phyloP scores from a whole-genome alignment of 30 jellyfish, hydroid and myxozoan genomes.

The Chrysaora quinquecirrha region DNA sequence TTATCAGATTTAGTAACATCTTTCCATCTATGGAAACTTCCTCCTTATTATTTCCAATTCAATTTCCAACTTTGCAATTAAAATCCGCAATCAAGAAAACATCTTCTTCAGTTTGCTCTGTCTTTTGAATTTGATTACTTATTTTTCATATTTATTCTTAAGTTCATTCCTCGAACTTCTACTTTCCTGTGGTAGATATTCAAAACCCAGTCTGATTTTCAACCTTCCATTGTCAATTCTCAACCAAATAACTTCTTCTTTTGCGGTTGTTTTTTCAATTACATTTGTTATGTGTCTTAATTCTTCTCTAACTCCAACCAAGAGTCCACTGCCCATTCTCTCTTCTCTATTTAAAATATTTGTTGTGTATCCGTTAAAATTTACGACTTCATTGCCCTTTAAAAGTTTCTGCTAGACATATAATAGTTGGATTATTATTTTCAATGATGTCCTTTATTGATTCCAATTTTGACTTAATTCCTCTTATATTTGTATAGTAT shows the following conservation, averaged over 20 bases:
- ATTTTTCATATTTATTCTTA: background rate
- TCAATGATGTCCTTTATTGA: background rate
- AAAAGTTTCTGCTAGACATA: background rate
- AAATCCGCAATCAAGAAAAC: background rate
- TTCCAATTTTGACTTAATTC: background rate
- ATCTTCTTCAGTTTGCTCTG: background rate
- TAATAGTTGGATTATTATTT: background rate
- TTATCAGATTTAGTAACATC: background rate
- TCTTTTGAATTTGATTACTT: background rate
- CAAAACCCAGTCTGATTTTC: background rate
- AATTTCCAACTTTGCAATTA: background rate
- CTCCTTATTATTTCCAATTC: background rate
- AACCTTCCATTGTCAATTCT: background rate
- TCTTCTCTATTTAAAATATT: background rate
- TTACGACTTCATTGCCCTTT: background rate
- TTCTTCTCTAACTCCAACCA: background rate
- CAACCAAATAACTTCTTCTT: background rate
- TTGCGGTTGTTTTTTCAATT: background rate
- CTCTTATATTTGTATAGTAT: background rate
- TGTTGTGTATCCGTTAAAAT: background rate
- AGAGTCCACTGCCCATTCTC: background rate
- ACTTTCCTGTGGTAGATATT: background rate
- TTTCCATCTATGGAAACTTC: background rate
- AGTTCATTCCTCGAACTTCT: background rate
- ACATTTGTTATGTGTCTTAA: background rate